phyloP scores from a whole-genome alignment of 1,140 invertebrate species.

The Drosophila equinoxialis region DNA sequence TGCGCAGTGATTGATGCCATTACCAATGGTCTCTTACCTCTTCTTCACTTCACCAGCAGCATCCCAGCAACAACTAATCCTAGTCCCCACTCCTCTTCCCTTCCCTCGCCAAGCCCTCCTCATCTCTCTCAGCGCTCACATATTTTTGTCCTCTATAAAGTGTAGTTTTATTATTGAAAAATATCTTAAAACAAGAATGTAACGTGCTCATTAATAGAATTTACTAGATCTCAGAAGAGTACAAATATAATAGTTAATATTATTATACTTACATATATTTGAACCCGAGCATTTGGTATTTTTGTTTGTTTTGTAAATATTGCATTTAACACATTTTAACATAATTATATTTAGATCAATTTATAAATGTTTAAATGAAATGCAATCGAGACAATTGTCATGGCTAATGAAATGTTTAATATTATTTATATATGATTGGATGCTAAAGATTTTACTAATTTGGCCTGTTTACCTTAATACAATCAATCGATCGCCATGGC shows the following conservation, averaged over 20 bases:
- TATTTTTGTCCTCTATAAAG: neutral
- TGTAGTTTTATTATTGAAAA: constrained; percentile 5
- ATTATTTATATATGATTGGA: neutral
- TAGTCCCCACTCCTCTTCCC: too few relatives aligned
- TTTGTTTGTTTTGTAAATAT: neutral
- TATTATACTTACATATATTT: neutral
- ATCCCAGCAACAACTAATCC: neutral
- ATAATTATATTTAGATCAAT: constrained; percentile 13
- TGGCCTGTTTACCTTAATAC: neutral
- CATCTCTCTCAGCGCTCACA: too few relatives aligned
- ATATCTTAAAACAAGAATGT: constrained; percentile 2
- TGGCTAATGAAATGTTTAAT: neutral
- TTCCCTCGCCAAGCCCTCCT: too few relatives aligned
- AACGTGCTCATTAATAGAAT: constrained; percentile 1
- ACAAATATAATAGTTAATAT: neutral
- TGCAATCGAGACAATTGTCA: constrained; percentile 4
- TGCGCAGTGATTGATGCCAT: constrained; percentile 57
- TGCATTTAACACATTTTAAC: constrained; percentile 19
- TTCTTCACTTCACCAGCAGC: constrained; percentile 26
- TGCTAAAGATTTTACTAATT: neutral
- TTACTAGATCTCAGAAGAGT: neutral
- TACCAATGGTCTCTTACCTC: neutral
- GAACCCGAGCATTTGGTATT: neutral
- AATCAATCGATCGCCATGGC: neutral
- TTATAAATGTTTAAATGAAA: constrained; percentile 13